Evolutionary conservation across 2,888 invertebrate genomes (phyloP).

Genomic region (Mechanitis mazaeus): DNA sequence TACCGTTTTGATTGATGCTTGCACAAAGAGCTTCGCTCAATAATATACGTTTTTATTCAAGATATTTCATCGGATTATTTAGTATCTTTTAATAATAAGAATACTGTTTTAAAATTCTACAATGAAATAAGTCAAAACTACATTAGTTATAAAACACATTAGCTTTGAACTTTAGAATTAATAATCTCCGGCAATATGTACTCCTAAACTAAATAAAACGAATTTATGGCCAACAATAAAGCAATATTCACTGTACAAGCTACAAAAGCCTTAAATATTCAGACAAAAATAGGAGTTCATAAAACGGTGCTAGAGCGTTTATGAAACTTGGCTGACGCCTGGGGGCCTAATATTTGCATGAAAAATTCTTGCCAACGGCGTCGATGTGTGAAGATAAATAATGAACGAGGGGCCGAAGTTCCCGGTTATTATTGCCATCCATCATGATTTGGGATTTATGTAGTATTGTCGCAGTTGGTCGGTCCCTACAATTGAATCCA

Average conservation of each 20-base stretch:
- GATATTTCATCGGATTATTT: too few species aligned
- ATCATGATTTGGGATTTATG: conserved; percentile 44
- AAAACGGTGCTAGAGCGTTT: conserved; percentile 31
- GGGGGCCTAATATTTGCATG: conserved; percentile 53
- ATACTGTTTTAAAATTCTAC: too few species aligned
- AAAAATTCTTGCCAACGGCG: conserved; percentile 51
- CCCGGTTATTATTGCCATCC: conserved; percentile 55
- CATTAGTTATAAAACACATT: neutral
- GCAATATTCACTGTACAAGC: conserved; percentile 25
- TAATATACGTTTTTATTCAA: too few species aligned
- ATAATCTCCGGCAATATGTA: conserved; percentile 18
- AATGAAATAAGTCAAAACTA: too few species aligned
- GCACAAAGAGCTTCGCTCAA: too few species aligned
- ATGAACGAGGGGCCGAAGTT: conserved; percentile 48
- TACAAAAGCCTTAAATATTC: conserved; percentile 23
- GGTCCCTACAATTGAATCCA: conserved; percentile 21
- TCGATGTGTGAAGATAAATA: conserved; percentile 62
- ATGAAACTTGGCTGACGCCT: conserved; percentile 33
- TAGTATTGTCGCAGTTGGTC: conserved; percentile 21
- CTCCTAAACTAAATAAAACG: conserved; percentile 17
- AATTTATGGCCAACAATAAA: conserved; percentile 26
- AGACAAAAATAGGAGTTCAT: conserved; percentile 31
- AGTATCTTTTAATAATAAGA: too few species aligned
- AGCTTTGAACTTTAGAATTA: conserved; percentile 4
- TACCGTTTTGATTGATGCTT: too few species aligned